These are phyloP conservation scores for Athalia rosae DNA, from an alignment of 2,888 invertebrate species.

Conservation along the genomic window DNA sequence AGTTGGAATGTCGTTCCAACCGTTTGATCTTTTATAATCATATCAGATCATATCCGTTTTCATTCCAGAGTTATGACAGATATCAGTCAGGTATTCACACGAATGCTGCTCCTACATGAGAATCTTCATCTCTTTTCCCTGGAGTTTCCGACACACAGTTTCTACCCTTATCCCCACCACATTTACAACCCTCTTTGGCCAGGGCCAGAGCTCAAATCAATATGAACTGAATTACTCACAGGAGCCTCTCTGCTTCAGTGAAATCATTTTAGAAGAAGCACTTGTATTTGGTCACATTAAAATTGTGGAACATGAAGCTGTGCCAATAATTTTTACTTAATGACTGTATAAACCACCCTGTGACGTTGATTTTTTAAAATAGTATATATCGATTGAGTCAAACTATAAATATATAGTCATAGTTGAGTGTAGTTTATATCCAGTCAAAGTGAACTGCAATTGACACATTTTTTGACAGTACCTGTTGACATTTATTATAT, in stretches of 20 bases:
- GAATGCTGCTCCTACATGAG: too few species aligned
- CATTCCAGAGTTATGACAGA: too few species aligned
- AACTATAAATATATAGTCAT: not conserved
- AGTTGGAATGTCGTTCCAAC: too few species aligned
- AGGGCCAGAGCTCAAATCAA: constrained; percentile 62
- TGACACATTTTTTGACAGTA: constrained; percentile 21
- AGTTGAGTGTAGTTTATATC: not conserved
- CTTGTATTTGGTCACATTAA: not conserved
- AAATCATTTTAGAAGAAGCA: not conserved
- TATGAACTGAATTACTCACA: constrained; percentile 61
- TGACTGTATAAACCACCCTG: not conserved
- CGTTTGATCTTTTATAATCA: too few species aligned
- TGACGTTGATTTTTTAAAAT: not conserved
- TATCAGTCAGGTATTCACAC: too few species aligned
- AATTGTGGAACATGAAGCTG: not conserved
- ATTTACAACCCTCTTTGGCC: constrained; percentile 48
- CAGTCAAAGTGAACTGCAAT: not conserved
- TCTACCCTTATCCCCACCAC: constrained; percentile 31
- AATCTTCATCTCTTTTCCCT: too few species aligned
- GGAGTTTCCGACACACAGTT: not conserved
- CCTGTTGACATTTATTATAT: constrained; percentile 11
- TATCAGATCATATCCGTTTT: too few species aligned
- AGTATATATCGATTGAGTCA: not conserved
- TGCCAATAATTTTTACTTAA: not conserved
- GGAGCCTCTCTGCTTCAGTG: not conserved